Evolutionary conservation across 2,113 vertebrate species (phyloP).

Genomic region (Eptatretus burgeri): DNA sequence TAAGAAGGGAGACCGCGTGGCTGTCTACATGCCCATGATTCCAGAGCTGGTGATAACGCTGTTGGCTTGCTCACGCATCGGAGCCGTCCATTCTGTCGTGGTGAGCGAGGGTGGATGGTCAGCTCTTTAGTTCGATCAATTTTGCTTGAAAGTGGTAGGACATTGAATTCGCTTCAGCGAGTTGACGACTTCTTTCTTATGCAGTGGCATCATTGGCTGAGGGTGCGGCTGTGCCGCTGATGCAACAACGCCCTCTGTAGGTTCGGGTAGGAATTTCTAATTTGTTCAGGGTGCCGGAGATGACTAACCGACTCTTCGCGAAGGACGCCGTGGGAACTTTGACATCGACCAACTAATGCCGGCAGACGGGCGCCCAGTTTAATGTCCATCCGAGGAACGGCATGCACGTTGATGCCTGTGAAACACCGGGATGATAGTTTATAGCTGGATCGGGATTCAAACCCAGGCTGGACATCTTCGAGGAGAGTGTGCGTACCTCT

Average conservation of each 20-base stretch:
- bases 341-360: too few relatives aligned
- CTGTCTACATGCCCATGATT: constrained; percentile 38
- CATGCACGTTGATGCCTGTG: too few relatives aligned
- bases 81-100: constrained; percentile 32
- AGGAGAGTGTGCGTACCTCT: background rate
- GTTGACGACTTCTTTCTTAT: background rate
- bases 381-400: background rate
- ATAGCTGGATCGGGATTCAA: too few relatives aligned
- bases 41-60: constrained; percentile 31
- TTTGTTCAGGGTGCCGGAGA: too few relatives aligned
- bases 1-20: constrained; percentile 28
- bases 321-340: too few relatives aligned
- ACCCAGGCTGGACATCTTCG: too few relatives aligned
- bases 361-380: background rate
- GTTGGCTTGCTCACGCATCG: constrained; percentile 34
- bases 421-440: too few relatives aligned
- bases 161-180: background rate
- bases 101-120: constrained; percentile 14
- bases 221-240: too few relatives aligned
- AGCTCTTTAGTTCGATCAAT: background rate
- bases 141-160: background rate
- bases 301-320: background rate
- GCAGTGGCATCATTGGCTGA: background rate
- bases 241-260: too few relatives aligned
- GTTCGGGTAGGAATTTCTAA: too few relatives aligned